Evolutionary conservation across 2,113 vertebrate species (phyloP).

Genomic region (Merops nubicus): DNA sequence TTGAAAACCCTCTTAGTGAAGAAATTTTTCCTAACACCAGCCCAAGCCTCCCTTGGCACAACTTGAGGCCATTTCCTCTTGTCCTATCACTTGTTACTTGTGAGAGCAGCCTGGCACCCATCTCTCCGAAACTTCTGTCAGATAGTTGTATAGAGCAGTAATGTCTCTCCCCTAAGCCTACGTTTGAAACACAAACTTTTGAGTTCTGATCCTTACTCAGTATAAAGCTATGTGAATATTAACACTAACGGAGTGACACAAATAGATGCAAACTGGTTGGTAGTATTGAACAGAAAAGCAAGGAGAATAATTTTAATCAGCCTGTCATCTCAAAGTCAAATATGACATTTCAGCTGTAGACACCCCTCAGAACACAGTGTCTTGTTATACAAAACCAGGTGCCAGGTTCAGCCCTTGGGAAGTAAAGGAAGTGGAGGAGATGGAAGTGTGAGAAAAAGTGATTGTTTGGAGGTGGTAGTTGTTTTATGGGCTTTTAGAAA

Average conservation of each 20-base stretch:
- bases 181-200: background rate
- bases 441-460: background rate
- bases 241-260: fast-evolving
- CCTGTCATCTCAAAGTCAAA: background rate
- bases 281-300: background rate
- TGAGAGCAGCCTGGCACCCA: too few species aligned
- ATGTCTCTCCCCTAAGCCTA: too few species aligned
- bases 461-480: background rate
- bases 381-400: background rate
- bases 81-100: too few species aligned
- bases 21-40: too few species aligned
- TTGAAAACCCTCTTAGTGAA: too few species aligned
- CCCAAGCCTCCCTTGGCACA: too few species aligned
- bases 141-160: too few species aligned
- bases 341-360: background rate
- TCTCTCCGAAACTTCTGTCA: too few species aligned
- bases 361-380: background rate
- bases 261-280: background rate
- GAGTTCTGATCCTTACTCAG: background rate
- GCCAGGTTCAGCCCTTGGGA: background rate
- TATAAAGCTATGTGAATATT: background rate
- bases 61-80: too few species aligned
- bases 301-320: background rate
- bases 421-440: background rate
- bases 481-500: background rate